Conservation (phyloP, 2,113 vertebrate genomes). For the Pelmatolapia mariae region DNA sequence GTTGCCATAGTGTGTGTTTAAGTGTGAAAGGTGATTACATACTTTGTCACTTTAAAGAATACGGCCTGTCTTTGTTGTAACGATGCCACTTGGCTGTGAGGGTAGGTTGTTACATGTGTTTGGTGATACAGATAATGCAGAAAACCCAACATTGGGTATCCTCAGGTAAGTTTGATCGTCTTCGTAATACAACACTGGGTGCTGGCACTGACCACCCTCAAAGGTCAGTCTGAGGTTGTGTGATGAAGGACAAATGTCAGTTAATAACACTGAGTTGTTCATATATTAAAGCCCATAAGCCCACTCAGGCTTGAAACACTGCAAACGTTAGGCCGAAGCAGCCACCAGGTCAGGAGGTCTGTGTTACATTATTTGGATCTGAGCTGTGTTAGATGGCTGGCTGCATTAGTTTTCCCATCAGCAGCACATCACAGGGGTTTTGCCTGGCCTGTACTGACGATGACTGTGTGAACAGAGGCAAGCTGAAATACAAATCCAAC, state of each 20-base stretch:
- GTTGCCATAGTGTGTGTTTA: background rate
- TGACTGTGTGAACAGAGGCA: background rate
- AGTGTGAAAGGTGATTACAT: background rate
- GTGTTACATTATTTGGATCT: background rate
- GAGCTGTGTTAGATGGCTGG: background rate
- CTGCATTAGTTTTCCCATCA: background rate
- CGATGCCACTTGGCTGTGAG: background rate
- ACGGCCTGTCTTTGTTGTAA: background rate
- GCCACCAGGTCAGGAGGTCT: background rate
- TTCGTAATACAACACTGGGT: background rate
- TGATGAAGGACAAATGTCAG: background rate
- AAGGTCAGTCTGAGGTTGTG: background rate
- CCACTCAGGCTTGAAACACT: background rate
- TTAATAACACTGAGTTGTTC: background rate
- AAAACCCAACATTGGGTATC: background rate
- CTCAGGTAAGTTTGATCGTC: background rate
- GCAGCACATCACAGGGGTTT: background rate
- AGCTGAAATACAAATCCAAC: background rate
- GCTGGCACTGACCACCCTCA: background rate
- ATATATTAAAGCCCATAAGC: background rate
- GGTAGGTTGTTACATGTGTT: background rate
- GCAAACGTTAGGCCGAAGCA: background rate
- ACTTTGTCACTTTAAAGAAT: background rate
- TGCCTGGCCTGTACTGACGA: background rate
- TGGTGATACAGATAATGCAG: background rate